phyloP scores from a whole-genome alignment of 2,888 invertebrate genomes.

The Acrobasis consociella region DNA sequence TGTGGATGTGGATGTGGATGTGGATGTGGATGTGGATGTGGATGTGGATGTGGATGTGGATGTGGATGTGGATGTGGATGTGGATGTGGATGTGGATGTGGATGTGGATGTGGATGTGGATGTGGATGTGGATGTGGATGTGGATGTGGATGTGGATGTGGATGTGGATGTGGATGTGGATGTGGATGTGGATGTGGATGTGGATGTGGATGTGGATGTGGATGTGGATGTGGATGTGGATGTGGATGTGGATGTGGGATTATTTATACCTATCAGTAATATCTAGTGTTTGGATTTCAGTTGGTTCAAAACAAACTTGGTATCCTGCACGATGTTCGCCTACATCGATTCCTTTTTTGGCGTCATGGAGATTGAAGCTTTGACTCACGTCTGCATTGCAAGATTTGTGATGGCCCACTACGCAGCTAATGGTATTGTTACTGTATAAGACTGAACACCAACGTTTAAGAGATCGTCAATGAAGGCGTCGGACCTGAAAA shows the following conservation, averaged over 20 bases:
- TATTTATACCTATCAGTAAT: background rate
- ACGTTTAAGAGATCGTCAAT: too few species aligned
- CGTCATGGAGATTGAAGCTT: constrained; percentile 69
- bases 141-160: constrained; percentile 1
- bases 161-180: constrained; percentile 3
- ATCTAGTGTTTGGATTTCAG: constrained; percentile 32
- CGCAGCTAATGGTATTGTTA: constrained; percentile 59
- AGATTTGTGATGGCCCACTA: constrained; percentile 71
- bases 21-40: constrained; percentile 1
- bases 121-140: background rate
- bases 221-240: too few species aligned
- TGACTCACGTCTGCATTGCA: constrained; percentile 75
- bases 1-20: background rate
- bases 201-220: background rate
- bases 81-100: constrained; percentile 1
- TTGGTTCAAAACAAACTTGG: constrained; percentile 50
- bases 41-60: constrained; percentile 3
- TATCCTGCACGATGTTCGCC: constrained; percentile 56
- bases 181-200: background rate
- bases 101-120: constrained; percentile 3
- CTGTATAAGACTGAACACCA: too few species aligned
- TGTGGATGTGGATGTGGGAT: background rate
- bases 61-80: background rate
- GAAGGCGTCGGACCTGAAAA: too few species aligned
- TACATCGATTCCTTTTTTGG: constrained; percentile 73